Percentiles rank a stretch among this genome's conserved stretches.
These are phyloP conservation scores for Trichechus manatus DNA, from an alignment of 2,113 vertebrate genomes.

Conservation along the genomic window DNA sequence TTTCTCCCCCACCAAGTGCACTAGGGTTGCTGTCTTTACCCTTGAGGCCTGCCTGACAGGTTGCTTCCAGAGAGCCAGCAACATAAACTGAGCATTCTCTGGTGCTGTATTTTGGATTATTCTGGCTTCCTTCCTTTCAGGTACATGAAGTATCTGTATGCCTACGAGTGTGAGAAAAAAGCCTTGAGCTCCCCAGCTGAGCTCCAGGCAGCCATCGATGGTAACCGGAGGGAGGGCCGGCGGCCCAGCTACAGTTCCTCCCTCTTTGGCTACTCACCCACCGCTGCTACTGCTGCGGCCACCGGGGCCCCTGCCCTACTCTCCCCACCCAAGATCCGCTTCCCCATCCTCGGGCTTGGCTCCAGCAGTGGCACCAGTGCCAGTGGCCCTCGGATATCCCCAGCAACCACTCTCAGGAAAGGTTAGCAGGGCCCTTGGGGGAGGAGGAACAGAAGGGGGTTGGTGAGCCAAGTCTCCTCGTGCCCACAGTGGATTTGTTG, in stretches of 20 bases:
- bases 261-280: constrained; percentile 92
- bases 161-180: constrained; percentile 98
- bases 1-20: background rate
- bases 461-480: background rate
- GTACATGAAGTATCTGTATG: constrained; percentile 98
- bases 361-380: constrained; percentile 81
- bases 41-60: background rate
- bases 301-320: constrained; percentile 85
- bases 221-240: constrained; percentile 96
- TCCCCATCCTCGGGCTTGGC: constrained; percentile 89
- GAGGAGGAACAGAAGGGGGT: background rate
- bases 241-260: constrained; percentile 96
- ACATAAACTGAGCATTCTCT: background rate
- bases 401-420: constrained; percentile 92
- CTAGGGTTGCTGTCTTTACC: background rate
- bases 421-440: constrained; percentile 79
- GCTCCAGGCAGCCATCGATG: constrained; percentile 97
- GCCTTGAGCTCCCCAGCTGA: constrained; percentile 96
- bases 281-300: constrained; percentile 68
- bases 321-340: constrained; percentile 92
- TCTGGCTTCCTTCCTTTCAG: constrained; percentile 66
- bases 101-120: background rate
- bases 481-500: background rate
- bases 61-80: background rate
- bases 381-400: constrained; percentile 88